Percentiles rank a stretch among this genome's conserved stretches.
phyloP scores from a whole-genome alignment of 2,888 invertebrate species.

The Sepiola atlantica region DNA sequence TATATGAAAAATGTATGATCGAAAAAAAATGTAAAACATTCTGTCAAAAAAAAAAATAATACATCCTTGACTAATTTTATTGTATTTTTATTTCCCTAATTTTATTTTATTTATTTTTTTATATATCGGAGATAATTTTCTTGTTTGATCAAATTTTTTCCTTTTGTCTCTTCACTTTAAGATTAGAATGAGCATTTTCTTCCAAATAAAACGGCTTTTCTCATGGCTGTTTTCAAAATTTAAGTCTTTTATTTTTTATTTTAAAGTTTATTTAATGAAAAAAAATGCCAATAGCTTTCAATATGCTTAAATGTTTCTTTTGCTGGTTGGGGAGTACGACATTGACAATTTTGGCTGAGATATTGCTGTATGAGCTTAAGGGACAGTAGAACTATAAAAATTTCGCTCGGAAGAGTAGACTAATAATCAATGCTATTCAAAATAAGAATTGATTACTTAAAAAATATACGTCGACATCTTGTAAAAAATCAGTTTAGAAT shows the following conservation, averaged over 20 bases:
- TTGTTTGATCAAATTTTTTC: not conserved
- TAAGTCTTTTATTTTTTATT: not conserved
- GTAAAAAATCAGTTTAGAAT: not conserved
- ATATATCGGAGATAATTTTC: not conserved
- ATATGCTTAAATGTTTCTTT: slow-evolving; percentile 2
- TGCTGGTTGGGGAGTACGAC: not conserved
- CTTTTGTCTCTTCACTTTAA: not conserved
- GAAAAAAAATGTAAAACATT: not conserved
- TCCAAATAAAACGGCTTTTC: not conserved
- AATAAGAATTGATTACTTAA: not conserved
- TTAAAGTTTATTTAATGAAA: not conserved
- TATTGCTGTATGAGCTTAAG: not conserved
- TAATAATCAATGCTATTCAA: not conserved
- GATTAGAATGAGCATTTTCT: not conserved
- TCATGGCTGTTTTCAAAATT: not conserved
- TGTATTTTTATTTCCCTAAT: not conserved
- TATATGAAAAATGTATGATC: not conserved
- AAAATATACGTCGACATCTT: not conserved
- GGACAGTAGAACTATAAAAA: not conserved
- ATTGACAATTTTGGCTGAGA: not conserved
- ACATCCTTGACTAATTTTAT: not conserved
- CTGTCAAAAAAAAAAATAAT: not conserved
- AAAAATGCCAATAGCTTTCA: not conserved
- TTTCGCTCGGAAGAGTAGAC: not conserved
- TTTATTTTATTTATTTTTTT: not conserved